These are phyloP conservation scores for Zalophus californianus DNA, from an alignment of 2,797 vertebrate species.

Conservation along the genomic window DNA sequence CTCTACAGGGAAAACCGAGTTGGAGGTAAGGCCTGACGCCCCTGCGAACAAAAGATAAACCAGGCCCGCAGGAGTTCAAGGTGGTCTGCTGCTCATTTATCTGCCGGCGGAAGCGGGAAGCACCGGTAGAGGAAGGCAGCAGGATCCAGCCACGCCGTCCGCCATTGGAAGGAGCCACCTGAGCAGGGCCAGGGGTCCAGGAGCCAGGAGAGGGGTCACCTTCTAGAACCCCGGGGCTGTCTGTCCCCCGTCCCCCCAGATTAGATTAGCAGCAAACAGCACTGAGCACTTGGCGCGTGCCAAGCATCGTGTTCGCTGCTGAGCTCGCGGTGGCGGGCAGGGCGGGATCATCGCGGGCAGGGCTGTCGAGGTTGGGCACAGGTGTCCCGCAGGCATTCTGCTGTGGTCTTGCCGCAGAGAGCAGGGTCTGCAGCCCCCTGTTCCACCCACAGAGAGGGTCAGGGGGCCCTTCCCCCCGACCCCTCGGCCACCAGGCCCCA, in stretches of 20 bases:
- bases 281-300: rapidly evolving
- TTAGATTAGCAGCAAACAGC: not conserved
- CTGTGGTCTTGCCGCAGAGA: rapidly evolving
- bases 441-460: not conserved
- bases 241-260: not conserved
- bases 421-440: not conserved
- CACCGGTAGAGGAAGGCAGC: not conserved
- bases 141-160: rapidly evolving
- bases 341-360: not conserved
- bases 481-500: not conserved
- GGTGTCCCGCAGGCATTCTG: rapidly evolving
- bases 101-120: no score
- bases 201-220: no score
- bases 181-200: rapidly evolving
- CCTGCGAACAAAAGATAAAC: rapidly evolving
- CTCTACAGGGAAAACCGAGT: not conserved
- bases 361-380: rapidly evolving
- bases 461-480: not conserved
- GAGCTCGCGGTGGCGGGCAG: not conserved
- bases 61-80: rapidly evolving
- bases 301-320: rapidly evolving
- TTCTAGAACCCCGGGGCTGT: rapidly evolving
- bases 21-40: not conserved
- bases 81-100: not conserved
- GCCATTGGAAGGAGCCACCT: not conserved